These are phyloP conservation scores for Drosophila limbata DNA, from an alignment of 2,888 invertebrate genomes.

Conservation along the genomic window DNA sequence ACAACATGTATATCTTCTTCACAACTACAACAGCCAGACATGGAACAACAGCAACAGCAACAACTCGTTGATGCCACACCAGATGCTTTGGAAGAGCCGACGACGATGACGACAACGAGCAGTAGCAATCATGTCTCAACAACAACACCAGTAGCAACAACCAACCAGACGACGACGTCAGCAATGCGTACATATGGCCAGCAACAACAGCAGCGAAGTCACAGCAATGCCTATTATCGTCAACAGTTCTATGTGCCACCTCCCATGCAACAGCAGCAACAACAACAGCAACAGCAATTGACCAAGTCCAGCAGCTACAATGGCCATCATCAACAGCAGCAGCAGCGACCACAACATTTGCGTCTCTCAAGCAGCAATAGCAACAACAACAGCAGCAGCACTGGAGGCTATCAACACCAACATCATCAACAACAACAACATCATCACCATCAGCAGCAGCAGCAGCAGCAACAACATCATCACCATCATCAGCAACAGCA, in stretches of 20 bases:
- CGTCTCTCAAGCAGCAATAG: slow-evolving; percentile 51
- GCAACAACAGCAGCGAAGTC: slow-evolving; percentile 40
- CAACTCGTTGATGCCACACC: slow-evolving; percentile 17
- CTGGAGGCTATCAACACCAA: slow-evolving; percentile 34
- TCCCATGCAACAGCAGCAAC: slow-evolving; percentile 79
- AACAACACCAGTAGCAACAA: slow-evolving; percentile 20
- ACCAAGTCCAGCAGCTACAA: slow-evolving; percentile 60
- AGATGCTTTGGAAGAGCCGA: slow-evolving; percentile 40
- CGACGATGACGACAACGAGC: background rate
- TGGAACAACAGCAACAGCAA: slow-evolving; percentile 35
- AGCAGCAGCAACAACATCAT: slow-evolving; percentile 30
- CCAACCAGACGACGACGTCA: slow-evolving; percentile 19
- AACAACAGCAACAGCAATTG: slow-evolving; percentile 62
- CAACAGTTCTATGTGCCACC: slow-evolving; percentile 84
- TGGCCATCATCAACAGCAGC: slow-evolving; percentile 44
- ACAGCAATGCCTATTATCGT: slow-evolving; percentile 71
- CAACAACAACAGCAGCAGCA: slow-evolving; percentile 27
- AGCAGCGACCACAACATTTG: slow-evolving; percentile 55
- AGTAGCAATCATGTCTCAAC: slow-evolving; percentile 22
- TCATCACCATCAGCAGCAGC: slow-evolving; percentile 65
- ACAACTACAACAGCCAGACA: slow-evolving; percentile 71
- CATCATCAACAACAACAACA: slow-evolving; percentile 48
- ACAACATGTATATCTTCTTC: slow-evolving; percentile 76
- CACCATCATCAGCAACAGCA: slow-evolving; percentile 45
- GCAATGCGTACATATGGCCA: slow-evolving; percentile 22